Evolutionary conservation across 2,797 vertebrate genomes (phyloP).

Genomic region (Microctenopoma steveboyesi): DNA sequence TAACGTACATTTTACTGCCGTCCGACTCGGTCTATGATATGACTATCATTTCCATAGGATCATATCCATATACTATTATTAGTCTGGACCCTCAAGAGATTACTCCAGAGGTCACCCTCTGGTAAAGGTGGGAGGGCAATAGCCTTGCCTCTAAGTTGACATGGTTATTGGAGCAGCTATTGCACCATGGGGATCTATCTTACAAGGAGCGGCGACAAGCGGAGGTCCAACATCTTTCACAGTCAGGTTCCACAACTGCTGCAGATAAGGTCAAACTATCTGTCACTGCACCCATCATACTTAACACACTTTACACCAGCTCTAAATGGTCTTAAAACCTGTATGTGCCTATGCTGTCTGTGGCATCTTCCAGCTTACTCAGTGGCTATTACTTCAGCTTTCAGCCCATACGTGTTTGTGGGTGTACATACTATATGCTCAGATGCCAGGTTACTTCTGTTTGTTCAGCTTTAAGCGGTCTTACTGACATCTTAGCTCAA

Average conservation of each 20-base stretch:
- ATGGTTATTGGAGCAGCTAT: constrained; percentile 73
- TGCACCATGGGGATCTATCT: constrained; percentile 73
- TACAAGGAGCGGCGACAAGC: constrained; percentile 44
- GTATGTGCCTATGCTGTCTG: constrained; percentile 35
- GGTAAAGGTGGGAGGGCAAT: constrained; percentile 77
- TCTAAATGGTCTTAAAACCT: constrained; percentile 59
- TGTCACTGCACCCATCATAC: constrained; percentile 71
- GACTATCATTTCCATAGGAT: constrained; percentile 73
- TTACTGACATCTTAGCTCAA: constrained; percentile 59
- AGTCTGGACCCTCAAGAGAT: constrained; percentile 65
- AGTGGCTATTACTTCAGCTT: constrained; percentile 32
- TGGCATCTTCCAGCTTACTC: constrained; percentile 26
- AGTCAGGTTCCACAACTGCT: constrained; percentile 58
- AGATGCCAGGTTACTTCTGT: constrained; percentile 33
- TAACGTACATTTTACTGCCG: constrained; percentile 75
- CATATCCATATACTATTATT: constrained; percentile 75
- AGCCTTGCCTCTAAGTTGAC: constrained; percentile 70
- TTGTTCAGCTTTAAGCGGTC: constrained; percentile 54
- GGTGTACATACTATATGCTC: constrained; percentile 24
- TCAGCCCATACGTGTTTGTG: constrained; percentile 28
- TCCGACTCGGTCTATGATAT: constrained; percentile 70
- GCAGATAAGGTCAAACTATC: constrained; percentile 72
- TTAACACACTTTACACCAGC: constrained; percentile 70
- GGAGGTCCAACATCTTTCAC: constrained; percentile 54
- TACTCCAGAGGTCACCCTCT: constrained; percentile 70